Evolutionary conservation across 1,140 invertebrate genomes (phyloP).

Genomic region (Sitobion miscanthi): DNA sequence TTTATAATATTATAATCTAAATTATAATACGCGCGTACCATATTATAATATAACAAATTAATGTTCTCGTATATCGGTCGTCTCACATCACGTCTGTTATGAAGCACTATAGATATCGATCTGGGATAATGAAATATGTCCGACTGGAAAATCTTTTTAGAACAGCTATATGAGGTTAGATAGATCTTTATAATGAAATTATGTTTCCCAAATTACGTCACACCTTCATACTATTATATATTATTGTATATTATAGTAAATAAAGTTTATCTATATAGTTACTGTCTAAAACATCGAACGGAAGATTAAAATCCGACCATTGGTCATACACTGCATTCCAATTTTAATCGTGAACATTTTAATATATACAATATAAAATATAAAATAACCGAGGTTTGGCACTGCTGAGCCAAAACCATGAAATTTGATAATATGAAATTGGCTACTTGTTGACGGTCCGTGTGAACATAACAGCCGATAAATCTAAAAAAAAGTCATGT

Average conservation of each 20-base stretch:
- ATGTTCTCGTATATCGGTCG: background rate
- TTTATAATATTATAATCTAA: background rate
- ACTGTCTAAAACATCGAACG: background rate
- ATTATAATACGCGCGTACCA: background rate
- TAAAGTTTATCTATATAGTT: background rate
- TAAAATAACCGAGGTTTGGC: background rate
- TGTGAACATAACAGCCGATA: background rate
- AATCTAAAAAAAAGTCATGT: background rate
- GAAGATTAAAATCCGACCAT: background rate
- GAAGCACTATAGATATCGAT: background rate
- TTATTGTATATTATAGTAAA: background rate
- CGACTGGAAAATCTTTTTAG: background rate
- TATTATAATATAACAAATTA: background rate
- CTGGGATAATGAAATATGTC: background rate
- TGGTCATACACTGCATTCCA: background rate
- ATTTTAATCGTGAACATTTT: background rate
- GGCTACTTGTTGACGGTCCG: fast-evolving
- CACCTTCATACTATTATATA: background rate
- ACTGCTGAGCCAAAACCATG: background rate
- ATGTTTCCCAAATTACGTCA: background rate
- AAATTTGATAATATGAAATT: background rate
- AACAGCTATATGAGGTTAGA: background rate
- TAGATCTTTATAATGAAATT: background rate
- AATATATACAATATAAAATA: background rate
- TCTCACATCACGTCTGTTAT: background rate